Evolutionary conservation across 92 coral and sea anemone genomes (phyloP), one percentile per base, ranked within the genome.

Genomic region (Epizoanthus illoricatus): DNA sequence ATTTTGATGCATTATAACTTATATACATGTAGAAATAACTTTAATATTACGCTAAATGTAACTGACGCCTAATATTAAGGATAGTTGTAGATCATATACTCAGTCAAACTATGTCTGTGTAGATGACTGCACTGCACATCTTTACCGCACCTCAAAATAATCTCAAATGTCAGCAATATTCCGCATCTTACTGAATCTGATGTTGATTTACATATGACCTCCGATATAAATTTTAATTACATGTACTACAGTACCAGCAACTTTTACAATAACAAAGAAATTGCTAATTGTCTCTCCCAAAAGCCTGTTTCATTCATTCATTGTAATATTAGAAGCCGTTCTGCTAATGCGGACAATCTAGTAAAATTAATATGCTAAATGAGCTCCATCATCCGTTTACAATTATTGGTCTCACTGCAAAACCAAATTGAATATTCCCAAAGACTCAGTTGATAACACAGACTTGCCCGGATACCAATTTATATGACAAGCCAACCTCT

Each of bases 291-390:
- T 20, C 33, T 58, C 33, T 19, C 16, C 41, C 12, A 61, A 23
- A 73, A 73, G 57, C 43, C 63, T n/a, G 61, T 84, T 13, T 84
- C 81, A 71, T 40, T 74, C 20, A 42, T 73, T 23, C 81, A 84
- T 45, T 85, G 81, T 60, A 87, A 90, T 79, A 69, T 75, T 75
- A 83, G 66, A 84, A 70, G 56, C 69, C 52, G 85, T 63, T 63
- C 85, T 71, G 86, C 86, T 59, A 80, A 89, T 72, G 60, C 78
- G 63, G 89, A 89, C 58, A 80, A 72, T 66, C 79, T 89, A 11
- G 40, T n/a, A n/a, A n/a, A n/a, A n/a, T 70, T 28, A 80, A 86
- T 24, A 85, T 89, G 89, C 72, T 89, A 42, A 52, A 83, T 70
- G 89, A 81, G 55, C 74, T 86, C 60, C 41, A 89, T 49, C 78